A percentile compares a stretch with the other conserved stretches of the same genome.
phyloP scores from a whole-genome alignment of 2,113 vertebrate genomes.

The Apistogramma diplotaenia region DNA sequence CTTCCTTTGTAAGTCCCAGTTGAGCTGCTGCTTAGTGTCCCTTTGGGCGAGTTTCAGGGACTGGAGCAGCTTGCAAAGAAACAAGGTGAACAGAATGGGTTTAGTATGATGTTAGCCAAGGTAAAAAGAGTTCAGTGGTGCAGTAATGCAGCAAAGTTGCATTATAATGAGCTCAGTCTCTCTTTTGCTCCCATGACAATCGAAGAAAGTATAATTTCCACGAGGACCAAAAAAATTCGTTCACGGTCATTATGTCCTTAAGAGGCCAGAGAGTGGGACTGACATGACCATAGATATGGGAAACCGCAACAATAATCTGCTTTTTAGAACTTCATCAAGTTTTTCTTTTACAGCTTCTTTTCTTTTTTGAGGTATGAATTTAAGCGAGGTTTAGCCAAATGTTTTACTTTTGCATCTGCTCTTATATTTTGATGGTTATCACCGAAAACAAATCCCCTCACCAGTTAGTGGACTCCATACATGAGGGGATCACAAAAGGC shows the following conservation, averaged over 20 bases:
- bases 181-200: conserved; percentile 23
- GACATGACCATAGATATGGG: not conserved
- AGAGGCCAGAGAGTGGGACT: not conserved
- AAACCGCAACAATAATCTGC: not conserved
- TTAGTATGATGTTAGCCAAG: conserved; percentile 28
- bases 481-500: conserved; percentile 5
- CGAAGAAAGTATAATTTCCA: conserved; percentile 35
- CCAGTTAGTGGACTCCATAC: conserved; percentile 35
- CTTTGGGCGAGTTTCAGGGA: conserved; percentile 15
- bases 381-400: not conserved
- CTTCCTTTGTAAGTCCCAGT: conserved; percentile 28
- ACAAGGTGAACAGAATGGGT: conserved; percentile 28
- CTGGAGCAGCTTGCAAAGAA: conserved; percentile 16
- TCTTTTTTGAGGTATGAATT: not conserved
- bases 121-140: conserved; percentile 35
- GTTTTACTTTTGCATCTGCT: not conserved
- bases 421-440: not conserved
- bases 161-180: conserved; percentile 54
- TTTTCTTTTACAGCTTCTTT: not conserved
- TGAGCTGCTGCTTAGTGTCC: conserved; percentile 14
- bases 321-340: not conserved
- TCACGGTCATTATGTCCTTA: conserved; percentile 4
- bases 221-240: conserved; percentile 13
- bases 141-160: conserved; percentile 48
- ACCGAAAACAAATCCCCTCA: conserved; percentile 7